Conservation (phyloP, 2,797 vertebrate species). For the Gouania willdenowi region DNA sequence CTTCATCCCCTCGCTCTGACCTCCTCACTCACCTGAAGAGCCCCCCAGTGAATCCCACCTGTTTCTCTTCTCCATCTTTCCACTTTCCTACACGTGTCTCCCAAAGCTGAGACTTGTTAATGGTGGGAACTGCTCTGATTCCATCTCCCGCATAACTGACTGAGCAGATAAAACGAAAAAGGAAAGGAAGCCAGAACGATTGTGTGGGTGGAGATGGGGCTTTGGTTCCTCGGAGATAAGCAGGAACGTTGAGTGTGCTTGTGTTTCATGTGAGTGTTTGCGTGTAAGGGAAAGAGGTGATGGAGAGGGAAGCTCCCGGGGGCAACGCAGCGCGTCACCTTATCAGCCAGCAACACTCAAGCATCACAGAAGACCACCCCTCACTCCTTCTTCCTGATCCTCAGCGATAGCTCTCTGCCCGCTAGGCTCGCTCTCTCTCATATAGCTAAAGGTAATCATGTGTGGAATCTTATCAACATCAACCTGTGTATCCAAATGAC, state of each 20-base stretch:
- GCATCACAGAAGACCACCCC: slow-evolving; percentile 56
- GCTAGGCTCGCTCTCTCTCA: slow-evolving; percentile 15
- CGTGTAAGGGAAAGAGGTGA: slow-evolving; percentile 8
- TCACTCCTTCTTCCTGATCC: slow-evolving; percentile 52
- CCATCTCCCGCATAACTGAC: slow-evolving; percentile 69
- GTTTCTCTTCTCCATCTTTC: background rate
- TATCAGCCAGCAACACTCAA: slow-evolving; percentile 70
- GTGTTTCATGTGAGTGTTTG: slow-evolving; percentile 3
- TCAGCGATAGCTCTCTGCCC: slow-evolving; percentile 41
- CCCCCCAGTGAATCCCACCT: background rate
- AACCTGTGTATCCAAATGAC: slow-evolving; percentile 26
- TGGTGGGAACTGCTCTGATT: slow-evolving; percentile 56
- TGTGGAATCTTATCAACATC: slow-evolving; percentile 22
- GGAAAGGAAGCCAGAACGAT: slow-evolving; percentile 31
- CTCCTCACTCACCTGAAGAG: slow-evolving; percentile 15
- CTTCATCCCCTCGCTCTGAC: slow-evolving; percentile 9
- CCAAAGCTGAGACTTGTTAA: slow-evolving; percentile 38
- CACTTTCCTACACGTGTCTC: background rate
- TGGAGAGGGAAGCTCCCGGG: slow-evolving; percentile 34
- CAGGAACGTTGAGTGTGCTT: slow-evolving; percentile 12
- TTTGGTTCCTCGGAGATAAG: slow-evolving; percentile 66
- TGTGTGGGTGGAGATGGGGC: slow-evolving; percentile 40
- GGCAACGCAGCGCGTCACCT: slow-evolving; percentile 39
- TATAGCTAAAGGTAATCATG: slow-evolving; percentile 28
- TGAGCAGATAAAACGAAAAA: slow-evolving; percentile 67